Evolutionary conservation across 1,140 invertebrate genomes (phyloP), one percentile per base, ranked within the genome.

Genomic region (Drosophila novamexicana): DNA sequence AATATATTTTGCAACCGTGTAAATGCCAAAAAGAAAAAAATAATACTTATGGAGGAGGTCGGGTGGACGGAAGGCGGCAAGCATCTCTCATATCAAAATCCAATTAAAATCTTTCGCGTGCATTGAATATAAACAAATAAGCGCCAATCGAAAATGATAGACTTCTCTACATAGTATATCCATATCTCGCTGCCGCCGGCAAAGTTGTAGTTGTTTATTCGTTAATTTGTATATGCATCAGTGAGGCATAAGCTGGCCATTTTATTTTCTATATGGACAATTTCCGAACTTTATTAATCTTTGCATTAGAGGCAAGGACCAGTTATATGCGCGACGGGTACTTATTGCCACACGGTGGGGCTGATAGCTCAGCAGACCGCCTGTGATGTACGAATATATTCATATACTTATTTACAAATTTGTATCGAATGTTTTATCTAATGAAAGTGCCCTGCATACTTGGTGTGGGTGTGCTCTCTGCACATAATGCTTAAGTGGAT

Each of bases 91-190:
- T 73, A 83, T 86, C 83, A 88, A 83, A 86, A 88, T 86, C 83
- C 76, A 86, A 86, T 86, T 88, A 86, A 88, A 88, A 88, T 82
- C 76, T 73, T 82, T 82, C 71, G 75, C 79, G 67, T 76, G 40
- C 79, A 64, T 69, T 52, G 49, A 82, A 70, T 63, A 69, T 73
- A 86, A 79, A 79, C 84, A 66, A 88, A 67, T 50, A 64, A 73
- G 58, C 59, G 61, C 63, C 65, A 64, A 53, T 68, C 71, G 39
- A 52, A 16, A 34, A 58, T 73, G 53, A 80, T 78, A 44, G 56
- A 79, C 77, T 57, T 22, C 53, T 50, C 2, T 22, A 4, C 3
- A 22, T 22, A 22, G 18, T 37, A 16, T 34, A 18, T 18, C 18
- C 18, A 18, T 18, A 18, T 18, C 18, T 18, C 18, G 18, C 18